Percentiles rank a stretch among this genome's conserved stretches.
Evolutionary conservation across 2,113 vertebrate genomes (phyloP).

Genomic region (Otocyon megalotis): DNA sequence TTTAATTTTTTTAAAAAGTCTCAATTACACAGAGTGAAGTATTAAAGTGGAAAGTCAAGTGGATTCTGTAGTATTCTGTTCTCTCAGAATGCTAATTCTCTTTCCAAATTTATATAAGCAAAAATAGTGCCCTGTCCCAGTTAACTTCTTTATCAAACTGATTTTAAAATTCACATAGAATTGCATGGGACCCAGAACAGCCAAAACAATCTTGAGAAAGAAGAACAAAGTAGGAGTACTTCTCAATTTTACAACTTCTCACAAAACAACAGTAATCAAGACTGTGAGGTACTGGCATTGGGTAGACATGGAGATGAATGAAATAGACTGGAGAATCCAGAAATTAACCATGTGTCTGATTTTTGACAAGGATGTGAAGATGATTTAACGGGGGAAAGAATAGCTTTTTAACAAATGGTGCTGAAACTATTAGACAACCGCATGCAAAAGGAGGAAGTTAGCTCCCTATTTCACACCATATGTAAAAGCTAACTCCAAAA

Average conservation of each 20-base stretch:
- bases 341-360: neutral
- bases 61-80: neutral
- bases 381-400: neutral
- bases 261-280: neutral
- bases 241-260: neutral
- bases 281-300: neutral
- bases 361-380: neutral
- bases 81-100: neutral
- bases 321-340: neutral
- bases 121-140: neutral
- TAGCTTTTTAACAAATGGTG: neutral
- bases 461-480: neutral
- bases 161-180: conserved; percentile 45
- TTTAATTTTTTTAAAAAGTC: neutral
- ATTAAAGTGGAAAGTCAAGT: neutral
- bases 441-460: neutral
- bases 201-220: neutral
- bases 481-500: conserved; percentile 19
- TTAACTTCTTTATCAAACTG: neutral
- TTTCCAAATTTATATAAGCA: conserved; percentile 19
- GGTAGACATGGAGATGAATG: neutral
- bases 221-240: neutral
- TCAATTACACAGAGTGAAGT: neutral
- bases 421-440: neutral
- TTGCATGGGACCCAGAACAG: neutral